Evolutionary conservation across 37 sponge, comb jelly and placozoan species (phyloP), one percentile per base, ranked within the genome.

Genomic region (Ianthella basta): DNA sequence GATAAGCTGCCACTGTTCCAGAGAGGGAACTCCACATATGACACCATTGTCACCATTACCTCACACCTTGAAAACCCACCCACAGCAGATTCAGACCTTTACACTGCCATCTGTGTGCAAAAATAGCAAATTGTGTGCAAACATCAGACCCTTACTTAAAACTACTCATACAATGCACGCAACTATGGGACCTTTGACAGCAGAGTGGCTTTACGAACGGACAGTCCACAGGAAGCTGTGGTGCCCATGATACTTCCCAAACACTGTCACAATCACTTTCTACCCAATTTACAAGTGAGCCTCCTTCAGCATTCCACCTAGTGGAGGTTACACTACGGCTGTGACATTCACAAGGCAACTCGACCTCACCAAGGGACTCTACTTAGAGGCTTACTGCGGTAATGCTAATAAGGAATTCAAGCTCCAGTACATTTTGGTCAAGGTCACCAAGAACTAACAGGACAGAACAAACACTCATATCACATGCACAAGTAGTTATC

Each of bases 391-490:
- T n/a, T 79, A 79, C 27, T 29, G 80, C 8, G 23, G 15, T 56
- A 57, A 41, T 56, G 30, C 14, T 12, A 53, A 24, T 55, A 36
- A 54, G 54, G 57, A 56, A 53, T 56, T 55, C 27, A 15, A 5
- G 29, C 27, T 79, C 6, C 56, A 68, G 68, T 72, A 59, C 38
- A 72, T 34, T 37, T 13, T 55, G 19, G 82, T 69, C 5, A 13
- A 87, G 38, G 64, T 80, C 61, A 30, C 55, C 35, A 61, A 39
- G n/a, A n/a, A n/a, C n/a, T n/a, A n/a, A n/a, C n/a, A n/a, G n/a
- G n/a, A n/a, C n/a, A n/a, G n/a, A n/a, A n/a, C n/a, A n/a, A n/a
- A n/a, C n/a, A n/a, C n/a, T n/a, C n/a, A n/a, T n/a, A n/a, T n/a
- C n/a, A n/a, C n/a, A n/a, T n/a, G n/a, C n/a, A n/a, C n/a, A n/a